phyloP scores from a whole-genome alignment of 92 coral and sea anemone species.

The Epizoanthus scotinus region DNA sequence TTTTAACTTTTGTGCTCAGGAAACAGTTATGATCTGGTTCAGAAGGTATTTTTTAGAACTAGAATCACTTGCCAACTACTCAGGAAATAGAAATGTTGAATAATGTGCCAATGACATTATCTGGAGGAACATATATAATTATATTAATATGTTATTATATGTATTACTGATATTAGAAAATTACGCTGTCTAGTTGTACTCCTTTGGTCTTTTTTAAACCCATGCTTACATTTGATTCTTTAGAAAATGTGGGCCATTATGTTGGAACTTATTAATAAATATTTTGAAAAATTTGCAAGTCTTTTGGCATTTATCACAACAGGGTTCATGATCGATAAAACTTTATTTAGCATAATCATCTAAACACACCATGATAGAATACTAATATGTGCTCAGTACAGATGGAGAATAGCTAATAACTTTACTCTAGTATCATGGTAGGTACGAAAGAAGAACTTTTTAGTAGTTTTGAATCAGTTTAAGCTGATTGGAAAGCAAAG shows the following conservation, averaged over 20 bases:
- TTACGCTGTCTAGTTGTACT: background rate
- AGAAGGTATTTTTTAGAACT: background rate
- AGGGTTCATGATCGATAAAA: slow-evolving; percentile 7
- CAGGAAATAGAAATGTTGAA: background rate
- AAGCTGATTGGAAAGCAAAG: too few relatives aligned
- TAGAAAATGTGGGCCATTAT: slow-evolving; percentile 23
- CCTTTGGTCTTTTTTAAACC: background rate
- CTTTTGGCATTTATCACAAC: slow-evolving; percentile 5
- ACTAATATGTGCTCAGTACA: too few relatives aligned
- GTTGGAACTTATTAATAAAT: slow-evolving; percentile 29
- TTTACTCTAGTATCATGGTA: too few relatives aligned
- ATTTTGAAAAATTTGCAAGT: slow-evolving; percentile 19
- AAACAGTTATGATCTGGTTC: slow-evolving; percentile 1
- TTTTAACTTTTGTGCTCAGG: too few relatives aligned
- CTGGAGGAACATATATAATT: too few relatives aligned
- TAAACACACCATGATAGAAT: too few relatives aligned
- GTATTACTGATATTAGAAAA: background rate
- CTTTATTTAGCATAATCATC: too few relatives aligned
- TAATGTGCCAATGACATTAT: background rate
- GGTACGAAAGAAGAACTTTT: too few relatives aligned
- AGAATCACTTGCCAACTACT: background rate
- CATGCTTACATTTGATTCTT: slow-evolving; percentile 6
- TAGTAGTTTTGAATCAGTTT: too few relatives aligned
- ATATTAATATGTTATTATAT: background rate
- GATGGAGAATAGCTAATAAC: too few relatives aligned